Evolutionary conservation across 2,113 vertebrate species (phyloP).

Genomic region (Apteryx mantelli): DNA sequence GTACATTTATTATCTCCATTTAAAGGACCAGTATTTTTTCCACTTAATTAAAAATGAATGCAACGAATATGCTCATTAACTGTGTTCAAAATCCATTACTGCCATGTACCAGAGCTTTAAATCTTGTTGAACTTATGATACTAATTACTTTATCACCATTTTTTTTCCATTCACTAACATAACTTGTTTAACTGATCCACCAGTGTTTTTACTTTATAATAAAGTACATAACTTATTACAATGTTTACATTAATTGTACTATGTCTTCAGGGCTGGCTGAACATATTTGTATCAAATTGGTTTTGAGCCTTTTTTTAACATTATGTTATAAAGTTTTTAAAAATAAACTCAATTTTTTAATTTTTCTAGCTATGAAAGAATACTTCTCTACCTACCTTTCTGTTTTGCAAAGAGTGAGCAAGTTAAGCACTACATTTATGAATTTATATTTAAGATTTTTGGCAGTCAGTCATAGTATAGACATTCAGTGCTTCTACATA

Average conservation of each 20-base stretch:
- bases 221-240: neutral
- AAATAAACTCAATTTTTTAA: neutral
- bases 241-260: neutral
- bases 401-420: neutral
- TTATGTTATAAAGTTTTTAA: neutral
- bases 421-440: neutral
- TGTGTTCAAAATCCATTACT: constrained; percentile 29
- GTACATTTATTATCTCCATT: constrained; percentile 61
- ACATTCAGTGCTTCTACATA: neutral
- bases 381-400: neutral
- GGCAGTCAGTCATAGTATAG: neutral
- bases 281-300: neutral
- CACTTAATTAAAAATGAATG: constrained; percentile 58
- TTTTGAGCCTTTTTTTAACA: neutral
- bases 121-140: constrained; percentile 38
- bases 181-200: constrained; percentile 20
- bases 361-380: neutral
- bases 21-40: constrained; percentile 47
- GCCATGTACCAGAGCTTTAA: constrained; percentile 3
- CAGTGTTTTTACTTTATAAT: neutral
- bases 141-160: constrained; percentile 33
- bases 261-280: neutral
- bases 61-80: constrained; percentile 49
- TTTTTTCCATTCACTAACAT: neutral
- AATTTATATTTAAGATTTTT: neutral